These are phyloP conservation scores for Bimastos eiseni DNA, from an alignment of 2,888 invertebrate species.

Conservation along the genomic window DNA sequence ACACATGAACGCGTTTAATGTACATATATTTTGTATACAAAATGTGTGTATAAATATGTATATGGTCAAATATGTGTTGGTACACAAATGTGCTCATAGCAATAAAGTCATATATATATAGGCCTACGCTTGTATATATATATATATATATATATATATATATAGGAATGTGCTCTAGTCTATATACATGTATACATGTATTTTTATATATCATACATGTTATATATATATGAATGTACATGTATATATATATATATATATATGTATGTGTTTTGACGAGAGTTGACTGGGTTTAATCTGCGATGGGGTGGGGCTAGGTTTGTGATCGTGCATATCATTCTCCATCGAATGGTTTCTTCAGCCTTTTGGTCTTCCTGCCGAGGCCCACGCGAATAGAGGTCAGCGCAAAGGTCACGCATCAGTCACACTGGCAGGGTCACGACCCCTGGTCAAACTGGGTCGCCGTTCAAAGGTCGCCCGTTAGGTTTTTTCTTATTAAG, in stretches of 20 bases:
- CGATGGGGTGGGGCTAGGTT: neutral
- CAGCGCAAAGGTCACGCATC: slow-evolving; percentile 20
- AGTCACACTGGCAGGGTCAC: slow-evolving; percentile 31
- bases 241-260: neutral
- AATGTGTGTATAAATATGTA: neutral
- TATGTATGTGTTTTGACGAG: neutral
- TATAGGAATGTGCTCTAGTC: neutral
- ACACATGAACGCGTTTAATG: neutral
- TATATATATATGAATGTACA: neutral
- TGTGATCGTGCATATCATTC: slow-evolving; percentile 1
- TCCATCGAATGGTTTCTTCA: neutral
- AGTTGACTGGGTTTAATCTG: no score
- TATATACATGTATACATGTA: neutral
- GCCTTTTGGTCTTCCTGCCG: neutral
- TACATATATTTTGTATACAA: no score
- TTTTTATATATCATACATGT: no score
- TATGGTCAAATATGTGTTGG: neutral
- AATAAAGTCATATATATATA: no score
- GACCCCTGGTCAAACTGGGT: slow-evolving; percentile 1
- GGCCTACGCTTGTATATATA: neutral
- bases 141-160: neutral
- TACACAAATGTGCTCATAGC: neutral
- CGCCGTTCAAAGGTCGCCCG: neutral
- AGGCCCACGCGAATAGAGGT: neutral
- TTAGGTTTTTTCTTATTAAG: neutral